These are phyloP conservation scores for Prenolepis imparis DNA, from an alignment of 2,888 invertebrate genomes.

Conservation along the genomic window DNA sequence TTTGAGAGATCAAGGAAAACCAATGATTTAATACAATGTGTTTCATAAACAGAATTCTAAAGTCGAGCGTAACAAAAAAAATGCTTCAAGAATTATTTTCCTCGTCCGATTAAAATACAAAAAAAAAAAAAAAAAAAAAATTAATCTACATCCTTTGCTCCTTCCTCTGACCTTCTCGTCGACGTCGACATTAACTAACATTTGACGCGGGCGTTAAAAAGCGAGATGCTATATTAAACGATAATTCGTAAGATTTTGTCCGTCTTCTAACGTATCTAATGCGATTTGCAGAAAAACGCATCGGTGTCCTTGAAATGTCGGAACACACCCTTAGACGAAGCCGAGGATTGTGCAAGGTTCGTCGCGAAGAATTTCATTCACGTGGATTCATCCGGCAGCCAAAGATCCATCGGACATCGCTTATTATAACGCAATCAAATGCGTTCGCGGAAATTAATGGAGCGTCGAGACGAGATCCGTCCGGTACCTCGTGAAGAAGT, in stretches of 20 bases:
- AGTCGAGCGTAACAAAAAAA: conserved; percentile 11
- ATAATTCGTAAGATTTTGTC: not conserved
- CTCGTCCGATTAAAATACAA: too few species aligned
- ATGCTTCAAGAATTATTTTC: too few species aligned
- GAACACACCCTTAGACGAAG: too few species aligned
- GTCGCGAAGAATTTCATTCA: not conserved
- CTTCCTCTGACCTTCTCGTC: not conserved
- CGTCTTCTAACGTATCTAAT: not conserved
- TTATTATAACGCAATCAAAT: not conserved
- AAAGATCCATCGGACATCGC: not conserved
- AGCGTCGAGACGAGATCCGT: conserved; percentile 78
- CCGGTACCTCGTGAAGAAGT: not conserved
- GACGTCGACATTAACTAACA: not conserved
- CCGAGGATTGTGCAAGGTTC: not conserved
- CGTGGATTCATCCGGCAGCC: not conserved
- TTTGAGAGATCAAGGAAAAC: not conserved
- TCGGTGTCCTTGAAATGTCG: conserved; percentile 78
- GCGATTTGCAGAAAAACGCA: not conserved
- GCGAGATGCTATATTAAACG: not conserved
- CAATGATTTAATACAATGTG: not conserved
- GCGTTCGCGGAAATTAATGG: not conserved
- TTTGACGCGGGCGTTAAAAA: not conserved
- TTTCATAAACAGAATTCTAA: conserved; percentile 30
- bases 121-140: too few species aligned
- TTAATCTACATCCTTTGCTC: not conserved